These are phyloP conservation scores for Gorilla gorilla DNA, from an alignment of 2,113 vertebrate genomes.

Conservation along the genomic window DNA sequence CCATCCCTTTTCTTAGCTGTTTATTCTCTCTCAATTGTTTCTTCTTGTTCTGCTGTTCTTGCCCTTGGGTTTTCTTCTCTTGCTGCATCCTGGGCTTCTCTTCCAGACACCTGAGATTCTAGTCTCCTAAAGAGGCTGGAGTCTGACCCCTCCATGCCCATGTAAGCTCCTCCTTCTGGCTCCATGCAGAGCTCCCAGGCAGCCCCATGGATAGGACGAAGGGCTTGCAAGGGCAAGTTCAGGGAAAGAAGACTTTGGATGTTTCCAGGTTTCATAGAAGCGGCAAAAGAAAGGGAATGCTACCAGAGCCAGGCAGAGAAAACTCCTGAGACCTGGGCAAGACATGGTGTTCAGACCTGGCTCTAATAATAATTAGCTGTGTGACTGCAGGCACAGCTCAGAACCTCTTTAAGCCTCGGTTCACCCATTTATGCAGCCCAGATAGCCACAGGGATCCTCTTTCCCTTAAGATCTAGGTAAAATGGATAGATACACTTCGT, in stretches of 20 bases:
- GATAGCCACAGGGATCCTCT: not conserved
- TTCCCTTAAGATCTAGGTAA: not conserved
- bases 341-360: not conserved
- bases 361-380: not conserved
- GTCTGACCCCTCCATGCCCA: not conserved
- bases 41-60: not conserved
- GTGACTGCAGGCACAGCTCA: not conserved
- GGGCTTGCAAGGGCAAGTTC: not conserved
- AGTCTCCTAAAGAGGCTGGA: not conserved
- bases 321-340: not conserved
- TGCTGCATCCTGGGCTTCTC: not conserved
- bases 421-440: not conserved
- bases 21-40: not conserved
- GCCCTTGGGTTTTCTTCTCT: not conserved
- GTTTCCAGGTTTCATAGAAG: not conserved
- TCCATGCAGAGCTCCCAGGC: not conserved
- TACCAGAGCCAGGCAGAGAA: accelerated
- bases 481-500: not conserved
- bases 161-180: not conserved
- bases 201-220: not conserved
- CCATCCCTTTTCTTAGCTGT: not conserved
- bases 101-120: not conserved
- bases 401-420: not conserved
- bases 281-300: not conserved
- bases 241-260: no score